Percentiles rank a stretch among this genome's conserved stretches.
These are phyloP conservation scores for Morus bassanus DNA, from an alignment of 2,797 vertebrate genomes.

Conservation along the genomic window DNA sequence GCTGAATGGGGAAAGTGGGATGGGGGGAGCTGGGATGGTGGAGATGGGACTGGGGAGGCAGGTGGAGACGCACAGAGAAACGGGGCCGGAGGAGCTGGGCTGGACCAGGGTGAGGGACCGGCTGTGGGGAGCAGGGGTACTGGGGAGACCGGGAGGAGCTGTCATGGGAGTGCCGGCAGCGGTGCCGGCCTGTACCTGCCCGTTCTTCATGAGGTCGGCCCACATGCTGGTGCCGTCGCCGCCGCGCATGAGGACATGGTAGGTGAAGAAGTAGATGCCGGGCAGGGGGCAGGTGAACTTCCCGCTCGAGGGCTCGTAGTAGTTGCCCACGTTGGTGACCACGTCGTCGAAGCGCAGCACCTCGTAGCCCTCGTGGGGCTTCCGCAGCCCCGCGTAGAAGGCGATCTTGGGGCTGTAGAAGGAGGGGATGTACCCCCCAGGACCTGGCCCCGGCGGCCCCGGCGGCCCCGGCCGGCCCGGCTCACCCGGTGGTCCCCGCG, in stretches of 20 bases:
- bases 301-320: slow-evolving; percentile 89
- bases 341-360: slow-evolving; percentile 92
- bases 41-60: background rate
- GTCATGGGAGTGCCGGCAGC: background rate
- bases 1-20: background rate
- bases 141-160: background rate
- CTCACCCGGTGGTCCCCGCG: slow-evolving; percentile 81
- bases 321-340: slow-evolving; percentile 92
- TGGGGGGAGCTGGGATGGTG: background rate
- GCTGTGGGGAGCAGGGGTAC: no score
- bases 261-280: slow-evolving; percentile 98
- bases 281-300: slow-evolving; percentile 94
- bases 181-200: slow-evolving; percentile 79
- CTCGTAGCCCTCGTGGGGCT: slow-evolving; percentile 88
- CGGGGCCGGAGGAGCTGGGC: background rate
- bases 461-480: slow-evolving; percentile 81
- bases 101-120: background rate
- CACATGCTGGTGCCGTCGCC: slow-evolving; percentile 99
- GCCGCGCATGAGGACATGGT: slow-evolving; percentile 98
- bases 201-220: slow-evolving; percentile 95
- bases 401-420: slow-evolving; percentile 89
- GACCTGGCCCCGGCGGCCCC: slow-evolving; percentile 82
- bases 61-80: background rate
- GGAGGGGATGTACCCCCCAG: slow-evolving; percentile 83
- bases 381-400: slow-evolving; percentile 88